Conservation (phyloP, 2,888 invertebrate species). For the Ormyrus rosae region DNA sequence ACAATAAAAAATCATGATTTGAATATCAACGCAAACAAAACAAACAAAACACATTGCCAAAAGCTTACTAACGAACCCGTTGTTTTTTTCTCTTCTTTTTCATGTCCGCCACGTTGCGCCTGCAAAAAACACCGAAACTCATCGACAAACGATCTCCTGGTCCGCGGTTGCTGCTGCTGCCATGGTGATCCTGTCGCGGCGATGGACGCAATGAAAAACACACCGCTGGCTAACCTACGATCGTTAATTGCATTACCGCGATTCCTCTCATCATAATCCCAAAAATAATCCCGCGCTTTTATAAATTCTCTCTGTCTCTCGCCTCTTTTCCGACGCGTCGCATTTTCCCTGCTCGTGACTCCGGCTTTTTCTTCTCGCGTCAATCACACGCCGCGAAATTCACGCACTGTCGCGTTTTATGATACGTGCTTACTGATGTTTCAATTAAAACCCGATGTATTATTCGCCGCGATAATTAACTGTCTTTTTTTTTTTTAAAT, state of each 20-base stretch:
- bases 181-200: constrained; percentile 4
- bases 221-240: background rate
- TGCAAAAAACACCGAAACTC: background rate
- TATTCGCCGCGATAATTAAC: too few relatives aligned
- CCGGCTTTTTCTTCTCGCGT: background rate
- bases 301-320: background rate
- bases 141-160: background rate
- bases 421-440: too few relatives aligned
- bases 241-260: constrained; percentile 12
- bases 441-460: too few relatives aligned
- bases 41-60: background rate
- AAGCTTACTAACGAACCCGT: constrained; percentile 43
- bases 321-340: background rate
- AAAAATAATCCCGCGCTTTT: background rate
- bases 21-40: background rate
- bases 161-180: constrained; percentile 2
- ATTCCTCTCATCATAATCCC: constrained; percentile 10
- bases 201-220: background rate
- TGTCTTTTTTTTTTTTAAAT: too few relatives aligned
- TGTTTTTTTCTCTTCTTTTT: constrained; percentile 55
- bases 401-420: background rate
- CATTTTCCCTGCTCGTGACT: background rate
- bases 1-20: too few relatives aligned
- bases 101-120: constrained; percentile 56
- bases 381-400: constrained; percentile 13